These are phyloP conservation scores for Myotis vivesi DNA, from an alignment of 2,797 vertebrate species.

Conservation along the genomic window DNA sequence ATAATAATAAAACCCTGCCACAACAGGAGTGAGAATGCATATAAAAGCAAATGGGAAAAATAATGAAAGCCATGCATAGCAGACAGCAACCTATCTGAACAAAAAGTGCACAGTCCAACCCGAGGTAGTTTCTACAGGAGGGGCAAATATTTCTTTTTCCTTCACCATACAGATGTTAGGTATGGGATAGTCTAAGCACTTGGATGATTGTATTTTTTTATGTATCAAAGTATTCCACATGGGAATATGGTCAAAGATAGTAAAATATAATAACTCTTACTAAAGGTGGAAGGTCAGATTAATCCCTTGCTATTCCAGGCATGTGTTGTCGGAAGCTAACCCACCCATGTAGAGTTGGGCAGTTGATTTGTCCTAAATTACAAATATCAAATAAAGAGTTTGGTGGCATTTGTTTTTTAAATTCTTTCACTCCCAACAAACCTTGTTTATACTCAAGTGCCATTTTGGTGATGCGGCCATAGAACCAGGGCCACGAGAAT, in stretches of 20 bases:
- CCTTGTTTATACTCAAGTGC: background rate
- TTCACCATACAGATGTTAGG: background rate
- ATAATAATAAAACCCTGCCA: slow-evolving; percentile 64
- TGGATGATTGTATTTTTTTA: slow-evolving; percentile 26
- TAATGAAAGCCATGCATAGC: slow-evolving; percentile 62
- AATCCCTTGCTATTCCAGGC: background rate
- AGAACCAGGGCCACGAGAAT: background rate
- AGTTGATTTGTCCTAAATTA: slow-evolving; percentile 3
- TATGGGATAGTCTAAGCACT: background rate
- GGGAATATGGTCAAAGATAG: background rate
- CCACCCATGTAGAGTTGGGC: background rate
- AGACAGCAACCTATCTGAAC: slow-evolving; percentile 34
- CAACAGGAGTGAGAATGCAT: slow-evolving; percentile 61
- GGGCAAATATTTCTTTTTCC: background rate
- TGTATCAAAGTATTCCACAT: background rate
- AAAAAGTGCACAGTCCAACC: slow-evolving; percentile 50
- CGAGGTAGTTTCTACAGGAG: background rate
- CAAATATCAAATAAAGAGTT: background rate
- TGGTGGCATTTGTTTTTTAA: background rate
- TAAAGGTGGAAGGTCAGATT: slow-evolving; percentile 12
- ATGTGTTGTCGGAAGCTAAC: background rate
- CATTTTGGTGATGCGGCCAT: background rate
- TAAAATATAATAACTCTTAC: background rate
- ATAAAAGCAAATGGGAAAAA: slow-evolving; percentile 62
- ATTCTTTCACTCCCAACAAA: background rate